Evolutionary conservation across 2,888 invertebrate species (phyloP), one percentile per base, ranked within the genome.

Genomic region (Linnaemya tessellans): DNA sequence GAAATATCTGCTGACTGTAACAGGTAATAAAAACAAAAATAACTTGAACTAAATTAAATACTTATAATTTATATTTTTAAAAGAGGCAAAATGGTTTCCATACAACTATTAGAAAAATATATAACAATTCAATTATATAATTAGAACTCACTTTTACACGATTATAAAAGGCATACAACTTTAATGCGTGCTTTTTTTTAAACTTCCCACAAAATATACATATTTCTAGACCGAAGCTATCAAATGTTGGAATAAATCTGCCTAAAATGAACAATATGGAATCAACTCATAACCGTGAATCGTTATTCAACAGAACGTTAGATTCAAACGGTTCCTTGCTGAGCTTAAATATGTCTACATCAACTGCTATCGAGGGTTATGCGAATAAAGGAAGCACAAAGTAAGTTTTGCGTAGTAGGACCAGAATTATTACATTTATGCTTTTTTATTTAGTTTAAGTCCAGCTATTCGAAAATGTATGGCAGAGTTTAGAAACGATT

Each of bases 301-400:
- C 88, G 0, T 67, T 87, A 8, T 81, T 87, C 20, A 86, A 87
- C 80, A 87, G 88, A 30, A 87, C 87, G 1, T 80, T 87, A 9
- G 88, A 89, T 46, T 89, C 88, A 3, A 87, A 88, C 5, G 83
- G 71, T 30, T 90, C 90, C 0, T 22, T 89, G 5, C 67, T 89
- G 15, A 89, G 89, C 77, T 87, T 90, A 20, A 89, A 90, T 86
- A 84, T 89, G 15, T 91, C 91, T 5, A 82, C 89, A 38, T 91
- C 90, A 3, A 91, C 90, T 20, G 87, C 87, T 30, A 80, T 90
- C 25, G 90, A 90, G 46, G 84, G 70, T 2, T 84, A 79, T 35
- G n/a, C 78, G 10, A 46, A 41, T 1, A 70, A 58, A 22, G 58
- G 22, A 9, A 75, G 46, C 13, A 43, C 60, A 15, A 80, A 67